These are phyloP conservation scores for Epinotia nisella DNA, from an alignment of 2,888 invertebrate species.

Conservation along the genomic window DNA sequence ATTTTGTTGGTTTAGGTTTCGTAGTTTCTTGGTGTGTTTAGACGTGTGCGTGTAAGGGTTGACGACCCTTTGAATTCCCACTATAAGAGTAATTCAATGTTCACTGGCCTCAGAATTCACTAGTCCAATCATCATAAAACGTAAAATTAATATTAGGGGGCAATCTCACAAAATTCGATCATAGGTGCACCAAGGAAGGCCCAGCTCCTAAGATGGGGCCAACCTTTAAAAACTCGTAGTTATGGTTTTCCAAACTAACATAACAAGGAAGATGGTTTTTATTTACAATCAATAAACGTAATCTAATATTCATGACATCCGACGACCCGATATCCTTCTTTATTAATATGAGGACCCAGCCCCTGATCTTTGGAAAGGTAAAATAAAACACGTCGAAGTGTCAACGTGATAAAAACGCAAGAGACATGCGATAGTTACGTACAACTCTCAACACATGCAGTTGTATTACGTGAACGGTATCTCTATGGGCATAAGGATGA, in stretches of 20 bases:
- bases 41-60: neutral
- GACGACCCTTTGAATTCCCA: too few species aligned
- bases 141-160: too few species aligned
- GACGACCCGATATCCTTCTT: slow-evolving; percentile 14
- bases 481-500: neutral
- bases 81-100: too few species aligned
- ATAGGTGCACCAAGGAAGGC: too few species aligned
- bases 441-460: slow-evolving; percentile 1
- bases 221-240: too few species aligned
- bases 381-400: slow-evolving; percentile 49
- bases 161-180: too few species aligned
- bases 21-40: neutral
- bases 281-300: slow-evolving; percentile 5
- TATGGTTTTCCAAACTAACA: too few species aligned
- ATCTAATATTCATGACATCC: slow-evolving; percentile 21
- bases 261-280: too few species aligned
- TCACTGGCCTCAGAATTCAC: too few species aligned
- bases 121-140: too few species aligned
- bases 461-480: neutral
- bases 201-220: too few species aligned
- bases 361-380: slow-evolving; percentile 32
- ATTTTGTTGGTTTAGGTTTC: slow-evolving; percentile 11
- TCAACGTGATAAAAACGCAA: slow-evolving; percentile 54
- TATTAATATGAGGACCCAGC: slow-evolving; percentile 24
- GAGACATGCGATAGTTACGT: slow-evolving; percentile 45